These are phyloP conservation scores for Palythoa heliodiscus DNA, from an alignment of 92 coral and sea anemone species.

Conservation along the genomic window DNA sequence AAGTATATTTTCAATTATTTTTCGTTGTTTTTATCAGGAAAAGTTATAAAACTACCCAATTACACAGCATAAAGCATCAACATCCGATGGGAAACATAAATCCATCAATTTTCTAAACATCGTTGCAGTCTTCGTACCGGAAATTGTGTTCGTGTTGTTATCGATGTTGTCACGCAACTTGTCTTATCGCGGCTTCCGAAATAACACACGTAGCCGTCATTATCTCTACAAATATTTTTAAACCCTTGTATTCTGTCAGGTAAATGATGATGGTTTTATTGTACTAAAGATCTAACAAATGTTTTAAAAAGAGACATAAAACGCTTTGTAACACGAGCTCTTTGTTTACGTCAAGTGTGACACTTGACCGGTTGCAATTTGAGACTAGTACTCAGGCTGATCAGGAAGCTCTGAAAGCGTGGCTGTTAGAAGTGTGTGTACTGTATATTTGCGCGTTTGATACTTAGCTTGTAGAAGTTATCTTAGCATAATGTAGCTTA, in stretches of 20 bases:
- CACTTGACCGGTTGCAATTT: no score
- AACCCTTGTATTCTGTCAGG: conserved; percentile 51
- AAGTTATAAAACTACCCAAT: no score
- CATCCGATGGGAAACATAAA: conserved; percentile 51
- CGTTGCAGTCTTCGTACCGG: no score
- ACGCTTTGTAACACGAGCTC: no score
- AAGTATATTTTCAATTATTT: no score
- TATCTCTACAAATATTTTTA: conserved; percentile 51
- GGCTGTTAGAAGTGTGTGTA: conserved; percentile 52
- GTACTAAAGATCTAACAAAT: conserved; percentile 56
- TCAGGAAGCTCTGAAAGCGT: no score
- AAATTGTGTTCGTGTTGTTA: no score
- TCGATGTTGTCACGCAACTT: no score
- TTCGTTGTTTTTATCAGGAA: no score
- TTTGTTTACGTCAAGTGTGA: no score
- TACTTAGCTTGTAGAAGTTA: conserved; percentile 44
- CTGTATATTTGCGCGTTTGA: conserved; percentile 48
- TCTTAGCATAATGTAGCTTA: conserved; percentile 57
- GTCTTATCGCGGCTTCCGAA: conserved; percentile 55
- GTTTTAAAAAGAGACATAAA: conserved; percentile 39
- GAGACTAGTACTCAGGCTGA: no score
- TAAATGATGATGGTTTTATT: conserved; percentile 52
- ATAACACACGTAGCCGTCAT: conserved; percentile 54
- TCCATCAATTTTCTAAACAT: conserved; percentile 45
- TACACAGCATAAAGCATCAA: conserved; percentile 43